phyloP scores from a whole-genome alignment of 2,888 invertebrate species.

The Corythucha ciliata region DNA sequence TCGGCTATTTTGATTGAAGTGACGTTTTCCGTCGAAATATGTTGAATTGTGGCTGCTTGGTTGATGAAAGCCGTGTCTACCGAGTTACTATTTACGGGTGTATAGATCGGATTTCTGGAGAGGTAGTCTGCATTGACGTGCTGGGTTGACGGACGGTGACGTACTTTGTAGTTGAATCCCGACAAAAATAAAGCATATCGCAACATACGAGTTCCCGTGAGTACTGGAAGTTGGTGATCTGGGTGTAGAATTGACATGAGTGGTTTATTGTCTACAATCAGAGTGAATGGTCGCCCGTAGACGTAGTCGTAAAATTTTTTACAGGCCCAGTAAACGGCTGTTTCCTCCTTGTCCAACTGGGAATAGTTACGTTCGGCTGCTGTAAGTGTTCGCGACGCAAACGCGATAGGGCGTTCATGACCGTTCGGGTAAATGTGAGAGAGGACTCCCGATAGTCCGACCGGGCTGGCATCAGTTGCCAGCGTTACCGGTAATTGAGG shows the following conservation, averaged over 20 bases:
- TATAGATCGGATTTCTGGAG: conserved; percentile 11
- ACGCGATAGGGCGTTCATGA: conserved; percentile 11
- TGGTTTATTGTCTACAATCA: conserved; percentile 25
- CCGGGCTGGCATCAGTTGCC: conserved; percentile 22
- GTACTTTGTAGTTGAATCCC: conserved; percentile 15
- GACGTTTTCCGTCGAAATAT: too few species aligned
- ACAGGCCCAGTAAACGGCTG: conserved; percentile 21
- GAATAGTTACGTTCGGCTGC: conserved; percentile 2
- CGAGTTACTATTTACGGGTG: too few species aligned
- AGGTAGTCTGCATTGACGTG: conserved; percentile 21
- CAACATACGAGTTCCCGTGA: conserved; percentile 11
- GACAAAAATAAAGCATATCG: conserved; percentile 14
- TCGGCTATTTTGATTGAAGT: too few species aligned
- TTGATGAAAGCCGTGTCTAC: too few species aligned
- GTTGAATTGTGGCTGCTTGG: too few species aligned
- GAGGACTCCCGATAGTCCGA: conserved; percentile 11
- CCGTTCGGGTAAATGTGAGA: conserved; percentile 13
- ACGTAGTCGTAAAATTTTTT: conserved; percentile 13
- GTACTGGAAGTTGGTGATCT: conserved; percentile 7
- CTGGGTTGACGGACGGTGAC: not conserved
- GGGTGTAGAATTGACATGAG: conserved; percentile 19
- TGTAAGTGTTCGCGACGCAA: conserved; percentile 1
- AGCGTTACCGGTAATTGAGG: conserved; percentile 15
- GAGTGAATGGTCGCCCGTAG: conserved; percentile 21
- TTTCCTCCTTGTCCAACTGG: conserved; percentile 20